Evolutionary conservation across 2,113 vertebrate genomes (phyloP).

Genomic region (Bos indicus): DNA sequence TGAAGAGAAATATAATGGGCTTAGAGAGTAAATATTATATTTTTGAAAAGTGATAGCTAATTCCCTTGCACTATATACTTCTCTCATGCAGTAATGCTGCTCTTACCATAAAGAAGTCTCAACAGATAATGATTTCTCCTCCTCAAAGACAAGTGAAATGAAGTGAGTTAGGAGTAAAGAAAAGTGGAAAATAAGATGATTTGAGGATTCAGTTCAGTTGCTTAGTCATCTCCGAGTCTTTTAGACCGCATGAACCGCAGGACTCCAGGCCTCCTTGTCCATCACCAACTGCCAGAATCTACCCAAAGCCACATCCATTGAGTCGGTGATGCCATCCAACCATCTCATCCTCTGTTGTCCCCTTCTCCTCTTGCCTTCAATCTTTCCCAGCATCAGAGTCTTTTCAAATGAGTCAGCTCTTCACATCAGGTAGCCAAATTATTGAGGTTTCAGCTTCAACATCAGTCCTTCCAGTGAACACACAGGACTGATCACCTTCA

Average conservation of each 20-base stretch:
- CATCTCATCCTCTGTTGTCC: neutral
- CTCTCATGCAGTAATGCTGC: neutral
- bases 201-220: neutral
- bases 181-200: neutral
- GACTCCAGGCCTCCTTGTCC: neutral
- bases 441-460: too few species aligned
- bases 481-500: too few species aligned
- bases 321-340: neutral
- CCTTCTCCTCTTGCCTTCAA: neutral
- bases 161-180: neutral
- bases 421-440: neutral
- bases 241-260: fast-evolving
- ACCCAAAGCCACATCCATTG: neutral
- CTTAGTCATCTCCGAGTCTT: neutral
- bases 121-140: neutral
- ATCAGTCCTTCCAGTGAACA: too few species aligned
- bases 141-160: neutral
- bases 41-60: neutral
- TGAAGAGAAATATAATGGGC: neutral
- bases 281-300: fast-evolving
- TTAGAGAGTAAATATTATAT: neutral
- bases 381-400: neutral
- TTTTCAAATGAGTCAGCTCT: neutral
- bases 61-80: neutral
- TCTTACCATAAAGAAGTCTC: neutral